Base-by-base conservation (phyloP, 2,113 vertebrate genomes). In the Vicugna pacos region DNA sequence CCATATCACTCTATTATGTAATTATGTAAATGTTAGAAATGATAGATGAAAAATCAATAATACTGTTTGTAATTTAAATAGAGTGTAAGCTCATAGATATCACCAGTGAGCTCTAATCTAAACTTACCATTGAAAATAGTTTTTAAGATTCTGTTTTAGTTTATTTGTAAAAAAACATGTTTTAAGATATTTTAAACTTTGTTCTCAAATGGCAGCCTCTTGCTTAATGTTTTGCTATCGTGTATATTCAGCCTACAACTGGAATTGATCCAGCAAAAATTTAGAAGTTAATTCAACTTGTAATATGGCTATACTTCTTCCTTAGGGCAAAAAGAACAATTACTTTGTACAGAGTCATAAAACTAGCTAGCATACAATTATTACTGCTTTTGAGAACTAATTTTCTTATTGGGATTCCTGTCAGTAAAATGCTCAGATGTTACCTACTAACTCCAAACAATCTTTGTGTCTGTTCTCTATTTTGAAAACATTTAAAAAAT, bases 51-150 rank as follows among this genome's bases (percentile, higher is more conserved):
- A 95, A 94, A 85, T 38, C 32, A 87, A 11, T 82, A 17, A 50
- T 62, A 56, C 24, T 81, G 62, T 92, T 93, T 20, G 70, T 93
- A 93, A 91, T 96, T 93, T 93, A 92, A 89, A 48, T 77, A 35
- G 48, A 86, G 30, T 88, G 7, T 65, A 79, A 89, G 32, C 26
- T 64, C n/a, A 58, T 54, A 96, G 54, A 88, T 70, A 84, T 87
- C 62, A 76, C 12, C 30, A 81, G 14, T 76, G 20, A 91, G n/a
- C 13, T 94, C 28, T 75, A 50, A 20, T 82, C n/a, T 84, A 73
- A 95, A 76, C 38, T 91, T 73, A 56, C 52, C 35, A 72, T 28
- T 81, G 42, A 95, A 67, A 67, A 38, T 92, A 42, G 8, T 80
- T 87, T 91, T 52, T 48, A 93, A 81, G 54, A 92, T 91, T 92